Evolutionary conservation across 2,113 vertebrate genomes (phyloP), one percentile per base, ranked within the genome.

Genomic region (Piliocolobus tephrosceles): DNA sequence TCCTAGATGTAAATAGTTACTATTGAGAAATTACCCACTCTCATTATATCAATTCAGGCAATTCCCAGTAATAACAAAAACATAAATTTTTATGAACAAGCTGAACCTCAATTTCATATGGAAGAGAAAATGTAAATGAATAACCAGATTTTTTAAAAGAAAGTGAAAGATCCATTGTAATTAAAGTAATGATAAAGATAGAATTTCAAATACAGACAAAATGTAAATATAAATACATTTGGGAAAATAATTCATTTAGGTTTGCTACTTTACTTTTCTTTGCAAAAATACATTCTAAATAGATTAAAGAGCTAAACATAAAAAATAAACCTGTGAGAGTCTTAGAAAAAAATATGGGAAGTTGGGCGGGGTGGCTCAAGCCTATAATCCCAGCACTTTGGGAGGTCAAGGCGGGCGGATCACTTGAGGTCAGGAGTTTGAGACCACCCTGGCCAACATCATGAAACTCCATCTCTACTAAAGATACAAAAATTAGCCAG

Each of bases 1-100:
- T 81, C n/a, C 88, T 57, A 40, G 6, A 57, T 88, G 40, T 20
- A 96, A 86, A 80, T 25, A 45, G 25, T 85, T n/a, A 85, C 80
- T 64, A 73, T 61, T 90, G 72, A 96, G 27, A 88, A 13, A 35
- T 25, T 50, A n/a, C 89, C 25, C 30, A 22, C 72, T 93, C 40
- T 79, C n/a, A 83, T 61, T 66, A 79, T 93, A 17, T 57, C 50
- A 58, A 64, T 79, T 64, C 30, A 88, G 14, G 64, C 12, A 92
- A n/a, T 92, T 72, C 52, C 52, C 90, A 70, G 50, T 79, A 45
- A 85, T 89, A 93, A 93, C 93, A 85, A 78, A 78, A 83, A 78
- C 27, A 47, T 57, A 89, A 35, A 85, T 72, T 58, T 92, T 64
- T 72, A 90, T 45, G 52, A 45, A 93, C 52, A 96, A 80, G 17